Evolutionary conservation across 2,113 vertebrate species (phyloP), one percentile per base, ranked within the genome.

Genomic region (Trachemys scripta): DNA sequence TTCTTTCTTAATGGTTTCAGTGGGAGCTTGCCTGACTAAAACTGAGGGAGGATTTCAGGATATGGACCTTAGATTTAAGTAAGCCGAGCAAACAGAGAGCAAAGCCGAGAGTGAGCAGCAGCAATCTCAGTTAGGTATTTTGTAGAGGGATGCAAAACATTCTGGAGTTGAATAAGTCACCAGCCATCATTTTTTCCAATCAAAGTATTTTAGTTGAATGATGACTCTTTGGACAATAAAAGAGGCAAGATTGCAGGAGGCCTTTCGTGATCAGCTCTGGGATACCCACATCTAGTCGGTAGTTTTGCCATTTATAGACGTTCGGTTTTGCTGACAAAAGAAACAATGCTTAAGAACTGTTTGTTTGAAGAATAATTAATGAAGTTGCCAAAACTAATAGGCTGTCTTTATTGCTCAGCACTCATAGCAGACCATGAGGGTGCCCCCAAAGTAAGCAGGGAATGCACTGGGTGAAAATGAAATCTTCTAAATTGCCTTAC

Each of bases 41-140:
- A 31, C 0, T 0, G 6, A 72, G 0, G 0, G 17, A 49, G 47
- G n/a, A 27, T 20, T 51, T 35, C 19, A 54, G 54, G 47, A 56
- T 5, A 62, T 8, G 51, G 42, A 35, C 56, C 59, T 10, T 24
- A 16, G 12, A 0, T 1, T 72, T 4, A 89, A 45, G 79, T 0
- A 13, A 50, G 69, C 83, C 12, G 51, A 56, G 51, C 6, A 10
- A 31, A 38, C 10, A 2, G 0, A 20, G 20, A 80, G 83, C 1
- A 80, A 42, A 80, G 45, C 78, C n/a, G 51, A 14, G 57, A 0
- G 0, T 20, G 81, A 47, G 3, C 16, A 11, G 81, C 29, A 53
- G n/a, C 3, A 2, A 20, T 1, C 20, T 59, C 19, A 2, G 1
- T 1, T 3, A 42, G 57, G 35, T 59, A 84, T 86, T 75, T 45